Base-by-base conservation (phyloP, 2,113 vertebrate species). In the Macquaria australasica region DNA sequence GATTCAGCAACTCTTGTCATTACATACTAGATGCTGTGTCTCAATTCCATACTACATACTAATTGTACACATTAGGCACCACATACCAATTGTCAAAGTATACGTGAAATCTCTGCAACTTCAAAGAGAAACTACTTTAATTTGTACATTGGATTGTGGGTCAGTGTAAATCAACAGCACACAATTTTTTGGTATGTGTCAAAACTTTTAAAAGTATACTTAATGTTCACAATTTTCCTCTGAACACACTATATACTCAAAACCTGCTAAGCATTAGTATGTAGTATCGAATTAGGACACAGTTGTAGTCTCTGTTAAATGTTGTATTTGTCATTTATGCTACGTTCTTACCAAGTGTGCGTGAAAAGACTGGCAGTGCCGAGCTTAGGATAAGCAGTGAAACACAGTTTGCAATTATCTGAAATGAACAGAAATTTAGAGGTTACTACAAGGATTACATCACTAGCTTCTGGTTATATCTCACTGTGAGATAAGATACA, bases 391-490 rank as follows among this genome's bases (percentile, higher is more conserved):
- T 96, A 39, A 99, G 95, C 71, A 99, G 92, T 20, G 97, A 99
- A 55, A 99, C 97, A 1, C 97, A 99, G 94, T 99, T 99, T 75
- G 96, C 98, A 3, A 99, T 99, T 48, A 99, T 99, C 98, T 99
- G 91, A 50, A 68, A 71, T 77, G 45, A 90, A 45, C 39, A 82
- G 28, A 73, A 31, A 78, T 20, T 4, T 3, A 39, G 3, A 80
- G 10, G 12, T 83, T 39, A 81, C 21, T 6, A 31, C 4, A n/a
- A 8, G 14, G 8, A 53, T 1, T 70, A 12, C 81, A 73, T 18
- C 55, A 59, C 7, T 37, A n/a, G n/a, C 23, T 81, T 59, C 9
- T n/a, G 5, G 9, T 28, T 59, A 8, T 14, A 16, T 18, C 23
- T 56, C 25, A 55, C 9, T 62, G 1, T 37, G 43, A 73, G 21